Base-by-base conservation (phyloP, 2,113 vertebrate species). In the Silurus meridionalis region DNA sequence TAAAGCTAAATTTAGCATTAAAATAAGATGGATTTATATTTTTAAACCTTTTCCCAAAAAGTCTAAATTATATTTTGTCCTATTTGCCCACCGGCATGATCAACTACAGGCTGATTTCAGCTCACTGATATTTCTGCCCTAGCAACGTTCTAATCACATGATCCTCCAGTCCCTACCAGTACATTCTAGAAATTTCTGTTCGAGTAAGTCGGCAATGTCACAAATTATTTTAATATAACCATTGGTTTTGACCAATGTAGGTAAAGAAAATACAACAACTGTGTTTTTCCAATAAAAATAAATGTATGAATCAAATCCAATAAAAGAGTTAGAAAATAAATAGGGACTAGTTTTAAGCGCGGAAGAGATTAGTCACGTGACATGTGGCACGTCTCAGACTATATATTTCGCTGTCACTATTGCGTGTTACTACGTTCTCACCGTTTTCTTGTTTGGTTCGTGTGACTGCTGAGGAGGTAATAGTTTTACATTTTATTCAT, bases 111-210 rank as follows among this genome's bases (percentile, higher is more conserved):
- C 14, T 25, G 19, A 13, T 15, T 9, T 4, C 48, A 8, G 55
- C 25, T 69, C 57, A 8, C 46, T 74, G 28, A 64, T 58, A 48
- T 69, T 69, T 21, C 80, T 82, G 58, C 77, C 72, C 74, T n/a
- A 69, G 23, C 78, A 58, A 60, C 63, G 48, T 79, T 78, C 21
- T 74, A 50, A 37, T 63, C 5, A 50, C 5, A 52, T 84, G 83
- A 75, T 71, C 71, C 23, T 81, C 90, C 89, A 91, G 46, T 86
- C 57, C 37, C 21, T 48, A 92, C 93, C 94, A 37, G 93, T 46
- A 93, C 64, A 81, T 94, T 95, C 93, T 90, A 2, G 90, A 90
- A 3, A 15, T 19, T 21, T 66, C 83, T 6, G 61, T 66, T 83
- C 37, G 37, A 37, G 1, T 2, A 37, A 37, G 37, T 37, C 37